Evolutionary conservation across 2,797 vertebrate genomes (phyloP).

Genomic region (Paedocypris micromegethes): DNA sequence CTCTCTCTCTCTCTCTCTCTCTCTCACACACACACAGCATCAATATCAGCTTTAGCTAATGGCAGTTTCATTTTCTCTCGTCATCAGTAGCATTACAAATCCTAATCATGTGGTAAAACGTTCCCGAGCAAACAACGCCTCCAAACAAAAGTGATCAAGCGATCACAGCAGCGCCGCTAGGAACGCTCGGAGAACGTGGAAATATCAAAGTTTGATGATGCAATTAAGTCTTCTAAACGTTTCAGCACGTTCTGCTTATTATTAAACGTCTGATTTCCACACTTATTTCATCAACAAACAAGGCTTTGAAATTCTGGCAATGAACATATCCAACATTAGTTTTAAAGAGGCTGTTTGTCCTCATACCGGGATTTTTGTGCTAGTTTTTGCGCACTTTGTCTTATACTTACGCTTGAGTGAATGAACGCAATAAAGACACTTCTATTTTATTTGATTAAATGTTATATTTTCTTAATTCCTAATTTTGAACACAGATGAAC

Average conservation of each 20-base stretch:
- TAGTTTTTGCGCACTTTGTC: too few species aligned
- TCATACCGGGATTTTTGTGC: too few species aligned
- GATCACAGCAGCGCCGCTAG: slow-evolving; percentile 69
- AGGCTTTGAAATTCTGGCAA: too few species aligned
- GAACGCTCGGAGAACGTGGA: slow-evolving; percentile 58
- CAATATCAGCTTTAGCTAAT: slow-evolving; percentile 59
- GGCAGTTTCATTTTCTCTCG: slow-evolving; percentile 66
- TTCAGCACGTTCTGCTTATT: slow-evolving; percentile 76
- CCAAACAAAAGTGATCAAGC: slow-evolving; percentile 62
- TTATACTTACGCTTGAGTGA: too few species aligned
- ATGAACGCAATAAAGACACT: too few species aligned
- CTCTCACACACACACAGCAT: slow-evolving; percentile 41
- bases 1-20: slow-evolving; percentile 42
- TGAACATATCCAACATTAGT: too few species aligned
- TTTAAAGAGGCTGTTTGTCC: too few species aligned
- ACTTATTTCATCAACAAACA: too few species aligned
- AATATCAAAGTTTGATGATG: slow-evolving; percentile 73
- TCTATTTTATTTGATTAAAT: too few species aligned
- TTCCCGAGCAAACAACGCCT: slow-evolving; percentile 68
- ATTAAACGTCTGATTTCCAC: slow-evolving; percentile 30
- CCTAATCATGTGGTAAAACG: slow-evolving; percentile 71
- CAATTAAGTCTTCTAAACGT: slow-evolving; percentile 73
- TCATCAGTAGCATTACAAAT: slow-evolving; percentile 67
- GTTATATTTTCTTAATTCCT: too few species aligned
- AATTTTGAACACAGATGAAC: too few species aligned